These are phyloP conservation scores for Zaprionus tsacasi DNA, from an alignment of 1,140 invertebrate genomes.

Conservation along the genomic window DNA sequence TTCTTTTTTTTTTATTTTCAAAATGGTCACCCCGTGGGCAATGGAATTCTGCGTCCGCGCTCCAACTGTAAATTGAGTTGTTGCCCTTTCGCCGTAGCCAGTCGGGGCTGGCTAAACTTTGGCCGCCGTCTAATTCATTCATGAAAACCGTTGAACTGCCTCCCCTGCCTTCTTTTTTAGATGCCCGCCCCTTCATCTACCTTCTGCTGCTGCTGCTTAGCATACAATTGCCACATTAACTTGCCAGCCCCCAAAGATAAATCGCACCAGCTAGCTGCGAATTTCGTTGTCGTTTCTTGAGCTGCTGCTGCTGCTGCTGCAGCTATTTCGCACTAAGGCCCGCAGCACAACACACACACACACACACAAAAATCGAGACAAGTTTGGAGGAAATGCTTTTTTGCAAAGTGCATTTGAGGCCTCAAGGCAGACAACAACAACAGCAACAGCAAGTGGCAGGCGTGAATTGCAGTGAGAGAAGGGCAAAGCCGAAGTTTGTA, in stretches of 20 bases:
- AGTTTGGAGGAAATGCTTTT: constrained; percentile 79
- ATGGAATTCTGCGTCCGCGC: constrained; percentile 55
- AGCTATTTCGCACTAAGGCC: constrained; percentile 75
- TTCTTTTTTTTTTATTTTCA: constrained; percentile 9
- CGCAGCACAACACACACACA: constrained; percentile 55
- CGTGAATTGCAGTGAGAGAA: not conserved
- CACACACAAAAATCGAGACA: constrained; percentile 72
- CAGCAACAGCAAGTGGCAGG: constrained; percentile 8
- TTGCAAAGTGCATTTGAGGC: constrained; percentile 80
- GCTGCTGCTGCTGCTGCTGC: constrained; percentile 49
- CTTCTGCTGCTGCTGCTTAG: constrained; percentile 67
- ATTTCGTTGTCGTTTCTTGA: constrained; percentile 33
- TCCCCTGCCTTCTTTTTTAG: constrained; percentile 25
- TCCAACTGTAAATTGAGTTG: constrained; percentile 80
- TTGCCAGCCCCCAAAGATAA: constrained; percentile 76
- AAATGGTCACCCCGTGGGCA: constrained; percentile 71
- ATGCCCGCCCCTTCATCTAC: not conserved
- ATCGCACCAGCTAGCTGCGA: constrained; percentile 62
- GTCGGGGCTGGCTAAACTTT: constrained; percentile 63
- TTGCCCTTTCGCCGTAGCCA: constrained; percentile 66
- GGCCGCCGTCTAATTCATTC: constrained; percentile 76
- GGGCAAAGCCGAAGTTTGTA: constrained; percentile 9
- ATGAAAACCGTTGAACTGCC: constrained; percentile 71
- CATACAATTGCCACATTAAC: constrained; percentile 83
- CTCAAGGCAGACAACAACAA: constrained; percentile 48